Evolutionary conservation across 2,888 invertebrate species (phyloP), one percentile per base, ranked within the genome.

Genomic region (Luffia ferchaultella): DNA sequence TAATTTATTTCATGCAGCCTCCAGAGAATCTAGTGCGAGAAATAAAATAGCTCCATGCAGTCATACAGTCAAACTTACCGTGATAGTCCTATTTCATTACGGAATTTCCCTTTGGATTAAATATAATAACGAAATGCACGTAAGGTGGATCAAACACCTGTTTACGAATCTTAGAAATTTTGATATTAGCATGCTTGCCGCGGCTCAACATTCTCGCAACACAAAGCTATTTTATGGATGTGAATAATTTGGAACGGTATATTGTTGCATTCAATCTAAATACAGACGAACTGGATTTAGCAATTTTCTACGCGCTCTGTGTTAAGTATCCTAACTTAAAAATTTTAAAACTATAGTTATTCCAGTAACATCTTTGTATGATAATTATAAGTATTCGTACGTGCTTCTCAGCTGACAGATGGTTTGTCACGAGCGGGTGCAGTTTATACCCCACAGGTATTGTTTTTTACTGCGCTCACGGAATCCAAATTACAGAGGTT

Each of bases 141-240:
- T n/a, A n/a, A n/a, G n/a, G 30, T 30, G 58, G 58, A 61, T 57
- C 54, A 54, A 63, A 67, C 78, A 78, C 77, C 78, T 77, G 78
- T 76, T 77, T 73, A 64, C 73, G 69, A 74, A 76, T 73, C 74
- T 71, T 70, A 75, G 68, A 68, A 69, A 76, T 76, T 75, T 72
- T 69, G 70, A 73, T 73, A 62, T 59, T 64, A 58, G 59, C 63
- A 61, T 57, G 58, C 55, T 57, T 62, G 58, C 56, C 61, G 30
- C 30, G 30, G 12, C 30, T 30, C 30, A 12, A 3, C 5, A 30
- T 7, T 12, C 3, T 30, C 30, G 30, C n/a, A n/a, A n/a, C n/a
- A n/a, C n/a, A n/a, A 12, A 30, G 30, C 12, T 30, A 30, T 30
- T 30, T 30, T 30, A 30, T 30, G 30, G 12, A 30, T 30, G 12